Percentiles rank a stretch among this genome's conserved stretches.
Conservation (phyloP, 2,113 vertebrate species). For the Triplophysa dalaica region DNA sequence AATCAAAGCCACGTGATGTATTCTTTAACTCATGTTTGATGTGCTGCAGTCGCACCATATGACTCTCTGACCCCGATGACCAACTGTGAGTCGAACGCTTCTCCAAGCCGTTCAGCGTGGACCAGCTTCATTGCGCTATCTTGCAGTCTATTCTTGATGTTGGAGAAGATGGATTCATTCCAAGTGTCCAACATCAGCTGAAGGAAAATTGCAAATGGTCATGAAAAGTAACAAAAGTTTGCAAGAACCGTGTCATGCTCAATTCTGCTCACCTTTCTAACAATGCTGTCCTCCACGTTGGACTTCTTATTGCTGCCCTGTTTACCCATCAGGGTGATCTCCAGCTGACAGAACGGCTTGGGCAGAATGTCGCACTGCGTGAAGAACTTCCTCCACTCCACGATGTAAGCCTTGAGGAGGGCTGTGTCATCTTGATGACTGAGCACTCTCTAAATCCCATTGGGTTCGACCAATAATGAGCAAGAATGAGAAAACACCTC, state of each 20-base stretch:
- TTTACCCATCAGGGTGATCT: conserved; percentile 95
- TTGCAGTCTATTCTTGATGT: conserved; percentile 96
- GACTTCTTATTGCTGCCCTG: conserved; percentile 98
- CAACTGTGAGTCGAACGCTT: conserved; percentile 98
- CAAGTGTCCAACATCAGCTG: conserved; percentile 98
- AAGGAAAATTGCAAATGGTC: neutral
- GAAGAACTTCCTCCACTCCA: conserved; percentile 95
- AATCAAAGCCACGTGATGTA: too few species aligned
- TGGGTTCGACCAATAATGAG: neutral
- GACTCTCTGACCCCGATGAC: conserved; percentile 98
- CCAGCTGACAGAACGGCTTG: conserved; percentile 91
- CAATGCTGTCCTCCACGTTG: conserved; percentile 96
- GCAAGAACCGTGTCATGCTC: conserved; percentile 53
- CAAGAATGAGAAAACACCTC: neutral
- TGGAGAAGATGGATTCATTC: conserved; percentile 99
- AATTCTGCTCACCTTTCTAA: conserved; percentile 86
- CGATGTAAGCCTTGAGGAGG: conserved; percentile 94
- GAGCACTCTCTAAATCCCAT: conserved; percentile 82
- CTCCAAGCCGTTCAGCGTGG: conserved; percentile 93
- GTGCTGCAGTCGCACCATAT: conserved; percentile 80
- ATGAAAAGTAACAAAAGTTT: neutral
- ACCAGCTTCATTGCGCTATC: conserved; percentile 99
- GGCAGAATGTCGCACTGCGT: conserved; percentile 84
- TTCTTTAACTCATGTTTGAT: neutral
- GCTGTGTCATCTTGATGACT: conserved; percentile 99